A percentile compares a stretch with the other conserved stretches of the same genome.
Conservation (phyloP, 2,797 vertebrate species). For the Lophius americanus region DNA sequence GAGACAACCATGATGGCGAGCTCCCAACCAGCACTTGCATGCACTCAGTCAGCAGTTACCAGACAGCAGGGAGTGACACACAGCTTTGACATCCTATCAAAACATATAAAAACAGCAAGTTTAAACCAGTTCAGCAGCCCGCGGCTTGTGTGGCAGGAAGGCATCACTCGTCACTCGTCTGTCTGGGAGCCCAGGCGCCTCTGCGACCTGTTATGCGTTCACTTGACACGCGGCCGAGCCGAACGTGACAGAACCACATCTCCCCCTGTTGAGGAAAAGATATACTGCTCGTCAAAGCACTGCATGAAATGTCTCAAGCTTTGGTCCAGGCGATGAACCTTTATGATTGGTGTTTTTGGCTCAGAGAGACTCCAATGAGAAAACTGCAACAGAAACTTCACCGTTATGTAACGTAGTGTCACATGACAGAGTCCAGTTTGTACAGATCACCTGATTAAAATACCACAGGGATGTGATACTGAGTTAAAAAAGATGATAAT, state of each 20-base stretch:
- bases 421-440: neutral
- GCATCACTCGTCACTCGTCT: conserved; percentile 37
- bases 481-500: neutral
- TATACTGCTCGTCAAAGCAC: conserved; percentile 43
- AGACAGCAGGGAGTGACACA: conserved; percentile 45
- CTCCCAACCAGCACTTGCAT: conserved; percentile 5
- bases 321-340: conserved; percentile 14
- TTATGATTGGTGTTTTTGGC: neutral
- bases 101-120: conserved; percentile 53
- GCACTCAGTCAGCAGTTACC: conserved; percentile 42
- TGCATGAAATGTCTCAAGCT: conserved; percentile 6
- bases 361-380: neutral
- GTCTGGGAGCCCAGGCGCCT: conserved; percentile 24
- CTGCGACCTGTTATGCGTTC: neutral
- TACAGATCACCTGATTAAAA: neutral
- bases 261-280: conserved; percentile 70
- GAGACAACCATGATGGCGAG: conserved; percentile 43
- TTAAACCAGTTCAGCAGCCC: conserved; percentile 51
- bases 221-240: conserved; percentile 18
- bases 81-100: conserved; percentile 54
- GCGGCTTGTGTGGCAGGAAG: conserved; percentile 34
- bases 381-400: neutral
- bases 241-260: conserved; percentile 58
- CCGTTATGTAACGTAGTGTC: neutral
- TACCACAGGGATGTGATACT: neutral